These are phyloP conservation scores for Standfussiana lucernea DNA, from an alignment of 2,888 invertebrate genomes.

Conservation along the genomic window DNA sequence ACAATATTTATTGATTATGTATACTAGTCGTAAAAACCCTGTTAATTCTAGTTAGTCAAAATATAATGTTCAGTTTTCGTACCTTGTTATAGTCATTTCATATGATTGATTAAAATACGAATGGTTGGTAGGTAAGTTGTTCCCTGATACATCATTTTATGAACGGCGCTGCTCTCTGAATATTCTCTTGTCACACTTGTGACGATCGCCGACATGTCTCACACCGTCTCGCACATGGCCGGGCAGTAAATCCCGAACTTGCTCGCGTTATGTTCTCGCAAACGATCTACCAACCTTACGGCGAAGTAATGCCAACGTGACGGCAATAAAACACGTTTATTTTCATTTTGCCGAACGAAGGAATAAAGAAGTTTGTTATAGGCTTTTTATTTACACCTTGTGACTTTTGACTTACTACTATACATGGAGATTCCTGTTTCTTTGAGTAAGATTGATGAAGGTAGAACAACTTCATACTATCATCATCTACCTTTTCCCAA, in stretches of 20 bases:
- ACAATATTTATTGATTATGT: too few species aligned
- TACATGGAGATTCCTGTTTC: too few species aligned
- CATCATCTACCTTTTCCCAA: neutral
- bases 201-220: constrained; percentile 4
- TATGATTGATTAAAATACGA: neutral
- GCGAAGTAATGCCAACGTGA: constrained; percentile 34
- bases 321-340: constrained; percentile 52
- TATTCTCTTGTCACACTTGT: neutral
- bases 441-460: neutral
- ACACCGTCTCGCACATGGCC: constrained; percentile 16
- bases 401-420: constrained; percentile 13
- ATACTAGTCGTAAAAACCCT: too few species aligned
- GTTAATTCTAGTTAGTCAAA: too few species aligned
- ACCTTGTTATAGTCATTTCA: neutral
- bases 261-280: constrained; percentile 24
- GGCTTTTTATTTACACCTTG: constrained; percentile 21
- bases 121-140: neutral
- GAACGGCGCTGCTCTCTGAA: neutral
- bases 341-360: constrained; percentile 34
- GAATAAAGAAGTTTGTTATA: constrained; percentile 29
- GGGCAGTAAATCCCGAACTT: constrained; percentile 40
- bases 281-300: constrained; percentile 39
- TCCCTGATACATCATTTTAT: neutral
- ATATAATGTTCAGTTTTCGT: neutral
- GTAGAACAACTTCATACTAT: neutral